Percentiles rank a stretch among this genome's conserved stretches.
Conservation (phyloP, 1,140 invertebrate species). For the Daktulosphaira vitifoliae region DNA sequence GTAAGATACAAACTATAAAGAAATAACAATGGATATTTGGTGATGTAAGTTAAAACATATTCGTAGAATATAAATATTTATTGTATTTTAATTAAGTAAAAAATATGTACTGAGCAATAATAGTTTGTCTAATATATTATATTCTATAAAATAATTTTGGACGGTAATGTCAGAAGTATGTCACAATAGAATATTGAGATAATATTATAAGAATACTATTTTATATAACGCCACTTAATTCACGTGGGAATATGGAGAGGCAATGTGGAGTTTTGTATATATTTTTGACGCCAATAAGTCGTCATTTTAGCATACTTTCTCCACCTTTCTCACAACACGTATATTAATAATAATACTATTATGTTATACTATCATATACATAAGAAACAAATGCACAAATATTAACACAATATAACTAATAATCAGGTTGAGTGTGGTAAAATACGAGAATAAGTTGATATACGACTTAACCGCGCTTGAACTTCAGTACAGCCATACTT, state of each 20-base stretch:
- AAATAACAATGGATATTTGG: conserved; percentile 6
- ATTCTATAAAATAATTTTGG: conserved; percentile 23
- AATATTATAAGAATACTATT: background rate
- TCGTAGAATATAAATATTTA: conserved; percentile 24
- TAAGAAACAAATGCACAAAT: too few species aligned
- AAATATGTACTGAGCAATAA: conserved; percentile 24
- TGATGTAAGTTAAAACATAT: conserved; percentile 20
- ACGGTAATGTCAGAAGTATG: conserved; percentile 23
- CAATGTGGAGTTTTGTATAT: background rate
- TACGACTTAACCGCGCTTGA: conserved; percentile 61
- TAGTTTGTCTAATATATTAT: background rate
- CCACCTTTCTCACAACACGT: too few species aligned
- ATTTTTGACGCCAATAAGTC: too few species aligned
- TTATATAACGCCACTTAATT: background rate
- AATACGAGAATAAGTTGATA: too few species aligned
- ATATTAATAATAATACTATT: too few species aligned
- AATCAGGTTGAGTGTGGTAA: too few species aligned
- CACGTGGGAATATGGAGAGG: background rate
- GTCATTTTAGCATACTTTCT: too few species aligned
- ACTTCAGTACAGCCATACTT: conserved; percentile 69
- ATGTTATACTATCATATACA: too few species aligned
- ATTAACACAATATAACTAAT: too few species aligned
- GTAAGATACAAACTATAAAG: background rate
- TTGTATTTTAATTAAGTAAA: conserved; percentile 29
- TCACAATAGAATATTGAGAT: conserved; percentile 27